A percentile compares a stretch with the other conserved stretches of the same genome.
Conservation (phyloP, 2,888 invertebrate species). For the Hydriomena furcata region DNA sequence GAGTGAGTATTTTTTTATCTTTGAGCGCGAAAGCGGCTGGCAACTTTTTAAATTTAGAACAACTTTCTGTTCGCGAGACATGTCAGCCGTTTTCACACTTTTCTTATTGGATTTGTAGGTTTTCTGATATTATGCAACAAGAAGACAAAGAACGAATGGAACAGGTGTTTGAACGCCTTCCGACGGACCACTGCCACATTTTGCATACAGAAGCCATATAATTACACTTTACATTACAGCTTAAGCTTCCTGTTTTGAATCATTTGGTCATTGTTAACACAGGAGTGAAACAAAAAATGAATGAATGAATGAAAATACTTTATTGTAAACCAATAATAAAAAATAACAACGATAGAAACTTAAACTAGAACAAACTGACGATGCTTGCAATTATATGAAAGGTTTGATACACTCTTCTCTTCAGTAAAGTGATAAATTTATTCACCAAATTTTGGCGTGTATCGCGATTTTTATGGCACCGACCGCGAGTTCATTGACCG, state of each 20-base stretch:
- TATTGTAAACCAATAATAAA: no score
- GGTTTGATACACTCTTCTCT: not conserved
- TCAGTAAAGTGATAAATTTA: conserved; percentile 41
- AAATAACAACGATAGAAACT: no score
- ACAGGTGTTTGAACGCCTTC: conserved; percentile 50
- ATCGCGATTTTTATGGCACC: conserved; percentile 83
- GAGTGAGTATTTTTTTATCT: conserved; percentile 53
- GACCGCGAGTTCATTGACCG: conserved; percentile 80
- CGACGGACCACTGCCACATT: conserved; percentile 53
- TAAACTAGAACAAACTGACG: no score
- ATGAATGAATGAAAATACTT: no score
- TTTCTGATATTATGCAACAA: conserved; percentile 25
- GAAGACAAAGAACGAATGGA: conserved; percentile 47
- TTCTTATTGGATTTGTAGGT: conserved; percentile 14
- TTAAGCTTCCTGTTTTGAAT: conserved; percentile 27
- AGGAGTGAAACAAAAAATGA: no score
- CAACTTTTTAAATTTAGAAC: conserved; percentile 22
- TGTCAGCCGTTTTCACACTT: conserved; percentile 13
- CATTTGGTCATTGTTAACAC: conserved; percentile 39
- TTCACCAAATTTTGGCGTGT: conserved; percentile 77
- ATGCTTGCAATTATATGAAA: no score
- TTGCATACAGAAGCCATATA: conserved; percentile 64
- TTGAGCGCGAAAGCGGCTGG: conserved; percentile 6
- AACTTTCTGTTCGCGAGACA: conserved; percentile 9
- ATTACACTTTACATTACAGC: conserved; percentile 27